Conservation (phyloP, 1,140 invertebrate genomes). For the Plutomurus gul region DNA sequence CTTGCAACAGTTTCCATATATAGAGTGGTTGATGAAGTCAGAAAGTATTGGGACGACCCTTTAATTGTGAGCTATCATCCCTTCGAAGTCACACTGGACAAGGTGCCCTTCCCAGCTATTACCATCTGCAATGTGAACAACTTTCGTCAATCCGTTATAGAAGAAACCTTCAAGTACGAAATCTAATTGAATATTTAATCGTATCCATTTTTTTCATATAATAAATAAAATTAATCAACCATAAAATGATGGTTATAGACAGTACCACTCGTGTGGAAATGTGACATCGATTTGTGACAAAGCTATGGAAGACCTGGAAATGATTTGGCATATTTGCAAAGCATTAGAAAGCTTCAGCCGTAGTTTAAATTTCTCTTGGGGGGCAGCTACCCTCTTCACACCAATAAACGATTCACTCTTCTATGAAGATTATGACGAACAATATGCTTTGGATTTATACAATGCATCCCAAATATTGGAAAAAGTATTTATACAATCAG, state of each 20-base stretch:
- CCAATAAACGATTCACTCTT: background rate
- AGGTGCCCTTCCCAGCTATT: conserved; percentile 50
- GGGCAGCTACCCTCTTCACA: background rate
- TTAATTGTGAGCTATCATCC: conserved; percentile 64
- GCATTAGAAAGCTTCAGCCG: background rate
- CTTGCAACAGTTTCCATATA: background rate
- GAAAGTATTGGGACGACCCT: conserved; percentile 61
- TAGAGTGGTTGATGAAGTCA: background rate
- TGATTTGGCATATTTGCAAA: background rate
- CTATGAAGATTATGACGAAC: background rate
- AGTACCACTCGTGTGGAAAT: no score
- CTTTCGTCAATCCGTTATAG: background rate
- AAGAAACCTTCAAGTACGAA: background rate
- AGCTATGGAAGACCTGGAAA: no score
- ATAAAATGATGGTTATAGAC: no score
- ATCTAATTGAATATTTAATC: background rate
- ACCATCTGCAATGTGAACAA: conserved; percentile 52
- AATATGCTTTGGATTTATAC: background rate
- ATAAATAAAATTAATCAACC: no score
- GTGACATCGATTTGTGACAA: no score
- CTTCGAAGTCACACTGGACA: conserved; percentile 35
- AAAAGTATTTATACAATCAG: no score
- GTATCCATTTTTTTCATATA: background rate
- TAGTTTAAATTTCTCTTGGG: background rate
- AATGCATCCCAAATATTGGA: background rate